Evolutionary conservation across 2,888 invertebrate genomes (phyloP).

Genomic region (Smittia aterrima): DNA sequence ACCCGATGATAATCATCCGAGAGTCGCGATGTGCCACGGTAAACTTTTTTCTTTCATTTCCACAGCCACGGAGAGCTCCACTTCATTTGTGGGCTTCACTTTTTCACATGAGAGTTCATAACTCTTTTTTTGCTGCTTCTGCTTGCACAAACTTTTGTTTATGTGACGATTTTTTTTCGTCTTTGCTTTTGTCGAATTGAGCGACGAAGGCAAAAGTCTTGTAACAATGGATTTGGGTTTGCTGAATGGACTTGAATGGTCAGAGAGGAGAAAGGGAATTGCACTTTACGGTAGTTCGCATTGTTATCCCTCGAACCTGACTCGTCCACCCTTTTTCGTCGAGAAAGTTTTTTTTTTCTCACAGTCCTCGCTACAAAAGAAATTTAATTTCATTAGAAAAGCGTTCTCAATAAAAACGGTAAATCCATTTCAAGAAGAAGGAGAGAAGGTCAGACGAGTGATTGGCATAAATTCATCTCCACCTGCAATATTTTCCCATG

Average conservation of each 20-base stretch:
- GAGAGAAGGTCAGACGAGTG: slow-evolving; percentile 19
- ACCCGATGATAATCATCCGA: slow-evolving; percentile 37
- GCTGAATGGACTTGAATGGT: slow-evolving; percentile 36
- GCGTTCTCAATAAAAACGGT: slow-evolving; percentile 3
- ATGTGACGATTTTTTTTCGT: background rate
- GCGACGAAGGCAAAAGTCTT: background rate
- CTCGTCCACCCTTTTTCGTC: background rate
- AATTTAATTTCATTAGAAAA: slow-evolving; percentile 15
- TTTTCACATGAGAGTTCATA: slow-evolving; percentile 39
- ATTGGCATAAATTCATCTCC: slow-evolving; percentile 34
- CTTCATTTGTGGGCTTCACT: slow-evolving; percentile 11
- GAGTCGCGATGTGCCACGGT: slow-evolving; percentile 25
- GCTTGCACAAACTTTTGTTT: background rate
- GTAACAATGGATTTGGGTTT: slow-evolving; percentile 14
- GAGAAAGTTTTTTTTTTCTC: background rate
- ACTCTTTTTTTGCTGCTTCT: slow-evolving; percentile 1
- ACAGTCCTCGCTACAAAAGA: slow-evolving; percentile 7
- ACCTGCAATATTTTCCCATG: slow-evolving; percentile 40
- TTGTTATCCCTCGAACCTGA: background rate
- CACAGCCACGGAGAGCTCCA: background rate
- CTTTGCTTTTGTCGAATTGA: background rate
- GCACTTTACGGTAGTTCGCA: slow-evolving; percentile 33
- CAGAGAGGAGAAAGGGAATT: background rate
- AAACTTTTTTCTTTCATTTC: slow-evolving; percentile 18
- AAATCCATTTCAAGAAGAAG: background rate